These are phyloP conservation scores for Pholis gunnellus DNA, from an alignment of 2,113 vertebrate genomes.

Conservation along the genomic window DNA sequence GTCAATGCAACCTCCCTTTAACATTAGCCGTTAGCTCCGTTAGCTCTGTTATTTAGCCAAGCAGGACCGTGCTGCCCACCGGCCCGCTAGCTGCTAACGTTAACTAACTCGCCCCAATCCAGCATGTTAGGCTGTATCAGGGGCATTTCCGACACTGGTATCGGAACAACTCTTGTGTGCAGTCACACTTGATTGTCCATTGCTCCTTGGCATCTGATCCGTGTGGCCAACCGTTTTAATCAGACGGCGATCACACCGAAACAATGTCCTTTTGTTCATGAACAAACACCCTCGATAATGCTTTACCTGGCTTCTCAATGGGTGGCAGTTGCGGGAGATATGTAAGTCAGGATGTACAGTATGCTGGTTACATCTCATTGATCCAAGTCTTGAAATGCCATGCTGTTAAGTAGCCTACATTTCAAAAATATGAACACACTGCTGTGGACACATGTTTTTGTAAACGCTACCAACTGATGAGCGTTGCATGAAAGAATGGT, in stretches of 20 bases:
- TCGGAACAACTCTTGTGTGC: not conserved
- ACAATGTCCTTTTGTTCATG: conserved; percentile 26
- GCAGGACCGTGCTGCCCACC: no score
- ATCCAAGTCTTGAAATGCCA: not conserved
- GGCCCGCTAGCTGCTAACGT: not conserved
- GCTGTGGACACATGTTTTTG: not conserved
- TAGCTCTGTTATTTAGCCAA: not conserved
- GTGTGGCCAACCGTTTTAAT: conserved; percentile 24
- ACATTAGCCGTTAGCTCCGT: not conserved
- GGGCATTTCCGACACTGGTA: not conserved
- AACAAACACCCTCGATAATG: conserved; percentile 21
- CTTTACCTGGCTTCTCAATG: conserved; percentile 3
- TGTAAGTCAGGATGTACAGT: not conserved
- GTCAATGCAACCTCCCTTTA: not conserved
- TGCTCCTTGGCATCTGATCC: conserved; percentile 9
- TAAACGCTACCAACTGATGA: not conserved
- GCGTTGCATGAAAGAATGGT: not conserved
- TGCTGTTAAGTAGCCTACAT: not conserved
- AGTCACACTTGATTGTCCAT: not conserved
- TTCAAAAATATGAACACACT: not conserved
- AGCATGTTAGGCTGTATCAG: not conserved
- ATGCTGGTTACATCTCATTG: not conserved
- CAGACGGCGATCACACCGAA: conserved; percentile 15
- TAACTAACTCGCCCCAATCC: no score
- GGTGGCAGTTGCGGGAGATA: not conserved